phyloP scores from a whole-genome alignment of 1,140 invertebrate genomes.

The Chrysoperla carnea region DNA sequence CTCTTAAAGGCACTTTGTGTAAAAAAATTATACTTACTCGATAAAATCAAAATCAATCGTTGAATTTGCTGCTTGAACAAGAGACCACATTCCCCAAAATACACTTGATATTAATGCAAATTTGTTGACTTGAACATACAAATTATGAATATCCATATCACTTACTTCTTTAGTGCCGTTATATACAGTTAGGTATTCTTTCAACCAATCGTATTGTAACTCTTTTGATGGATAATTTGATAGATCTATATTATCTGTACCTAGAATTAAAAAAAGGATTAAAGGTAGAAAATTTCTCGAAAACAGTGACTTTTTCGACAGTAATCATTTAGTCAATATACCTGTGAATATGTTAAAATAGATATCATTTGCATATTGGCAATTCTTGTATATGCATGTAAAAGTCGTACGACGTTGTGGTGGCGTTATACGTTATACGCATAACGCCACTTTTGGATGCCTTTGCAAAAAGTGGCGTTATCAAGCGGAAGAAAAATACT shows the following conservation, averaged over 20 bases:
- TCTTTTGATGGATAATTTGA: constrained; percentile 59
- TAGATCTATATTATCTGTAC: constrained; percentile 57
- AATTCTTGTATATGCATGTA: too few relatives aligned
- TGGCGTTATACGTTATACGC: too few relatives aligned
- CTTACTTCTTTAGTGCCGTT: constrained; percentile 23
- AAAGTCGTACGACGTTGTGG: too few relatives aligned
- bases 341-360: too few relatives aligned
- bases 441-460: too few relatives aligned
- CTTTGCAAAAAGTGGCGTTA: too few relatives aligned
- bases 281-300: too few relatives aligned
- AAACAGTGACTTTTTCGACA: too few relatives aligned
- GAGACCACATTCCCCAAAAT: constrained; percentile 85
- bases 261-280: constrained; percentile 29
- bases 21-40: constrained; percentile 38
- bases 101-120: constrained; percentile 69
- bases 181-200: constrained; percentile 51
- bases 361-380: too few relatives aligned
- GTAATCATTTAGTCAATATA: too few relatives aligned
- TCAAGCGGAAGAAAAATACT: too few relatives aligned
- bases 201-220: constrained; percentile 70
- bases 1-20: too few relatives aligned
- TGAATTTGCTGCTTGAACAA: constrained; percentile 82
- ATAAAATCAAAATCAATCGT: constrained; percentile 89
- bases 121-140: constrained; percentile 65
- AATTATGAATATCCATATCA: constrained; percentile 36